phyloP scores from a whole-genome alignment of 2,113 vertebrate genomes.

The Rafetus swinhoei region DNA sequence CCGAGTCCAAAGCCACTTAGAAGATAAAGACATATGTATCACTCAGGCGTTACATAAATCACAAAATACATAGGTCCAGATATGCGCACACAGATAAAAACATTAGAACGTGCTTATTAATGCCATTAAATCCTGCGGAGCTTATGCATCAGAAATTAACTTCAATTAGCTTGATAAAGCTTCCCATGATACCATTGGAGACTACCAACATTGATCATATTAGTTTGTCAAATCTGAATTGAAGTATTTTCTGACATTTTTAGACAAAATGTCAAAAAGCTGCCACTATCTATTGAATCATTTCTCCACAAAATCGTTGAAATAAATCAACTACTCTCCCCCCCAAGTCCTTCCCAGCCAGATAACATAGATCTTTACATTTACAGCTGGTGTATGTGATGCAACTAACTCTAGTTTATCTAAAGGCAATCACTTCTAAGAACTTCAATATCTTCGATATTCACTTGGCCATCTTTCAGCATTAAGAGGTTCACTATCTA shows the following conservation, averaged over 20 bases:
- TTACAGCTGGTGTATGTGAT: not conserved
- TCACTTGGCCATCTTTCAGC: not conserved
- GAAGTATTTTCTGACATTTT: slow-evolving; percentile 7
- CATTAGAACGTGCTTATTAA: not conserved
- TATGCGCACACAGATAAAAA: not conserved
- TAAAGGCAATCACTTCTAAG: not conserved
- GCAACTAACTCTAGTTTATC: not conserved
- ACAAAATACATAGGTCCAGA: not conserved
- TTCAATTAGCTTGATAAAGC: not conserved
- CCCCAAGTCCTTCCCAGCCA: slow-evolving; percentile 5
- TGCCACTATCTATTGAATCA: not conserved
- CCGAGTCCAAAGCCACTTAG: not conserved
- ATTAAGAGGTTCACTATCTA: slow-evolving; percentile 1
- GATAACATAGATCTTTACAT: not conserved
- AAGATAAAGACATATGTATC: not conserved
- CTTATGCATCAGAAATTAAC: not conserved
- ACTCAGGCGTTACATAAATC: not conserved
- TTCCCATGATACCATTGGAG: slow-evolving; percentile 11
- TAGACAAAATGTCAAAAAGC: not conserved
- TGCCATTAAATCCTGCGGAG: not conserved
- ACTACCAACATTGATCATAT: not conserved
- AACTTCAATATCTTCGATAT: not conserved
- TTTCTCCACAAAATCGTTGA: not conserved
- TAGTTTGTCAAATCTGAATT: not conserved
- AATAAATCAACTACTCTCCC: not conserved